Evolutionary conservation across 2,888 invertebrate genomes (phyloP).

Genomic region (Clunio marinus): DNA sequence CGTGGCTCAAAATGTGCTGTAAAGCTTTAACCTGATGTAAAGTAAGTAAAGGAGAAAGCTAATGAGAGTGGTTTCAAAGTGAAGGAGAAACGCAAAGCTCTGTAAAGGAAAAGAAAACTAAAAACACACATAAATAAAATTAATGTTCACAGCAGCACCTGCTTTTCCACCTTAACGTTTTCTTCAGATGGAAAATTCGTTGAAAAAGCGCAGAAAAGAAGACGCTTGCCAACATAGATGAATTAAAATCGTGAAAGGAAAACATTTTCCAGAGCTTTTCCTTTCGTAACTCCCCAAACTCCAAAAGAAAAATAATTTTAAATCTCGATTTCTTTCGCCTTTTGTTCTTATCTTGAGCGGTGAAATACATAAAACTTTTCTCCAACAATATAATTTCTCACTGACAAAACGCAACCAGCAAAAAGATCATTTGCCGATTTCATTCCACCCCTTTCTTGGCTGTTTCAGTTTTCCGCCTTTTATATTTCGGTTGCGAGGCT

Average conservation of each 20-base stretch:
- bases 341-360: not conserved
- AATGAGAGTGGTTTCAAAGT: constrained; percentile 9
- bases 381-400: not conserved
- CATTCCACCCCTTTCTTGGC: not conserved
- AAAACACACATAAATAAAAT: constrained; percentile 38
- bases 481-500: not conserved
- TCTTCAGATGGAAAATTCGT: not conserved
- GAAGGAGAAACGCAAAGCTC: not conserved
- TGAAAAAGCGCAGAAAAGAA: not conserved
- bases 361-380: constrained; percentile 1
- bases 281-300: not conserved
- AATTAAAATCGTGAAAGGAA: constrained; percentile 29
- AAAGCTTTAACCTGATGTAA: not conserved
- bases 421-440: not conserved
- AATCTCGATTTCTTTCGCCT: not conserved
- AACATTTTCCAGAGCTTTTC: constrained; percentile 19
- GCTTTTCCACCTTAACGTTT: constrained; percentile 35
- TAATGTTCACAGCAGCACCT: constrained; percentile 37
- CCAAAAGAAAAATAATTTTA: not conserved
- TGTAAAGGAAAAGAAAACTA: constrained; percentile 26
- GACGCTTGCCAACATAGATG: not conserved
- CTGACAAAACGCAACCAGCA: constrained; percentile 10
- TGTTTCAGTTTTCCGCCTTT: no score
- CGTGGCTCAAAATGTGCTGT: not conserved
- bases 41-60: no score